Conservation (phyloP, 2,888 invertebrate genomes). For the Callosobruchus maculatus region DNA sequence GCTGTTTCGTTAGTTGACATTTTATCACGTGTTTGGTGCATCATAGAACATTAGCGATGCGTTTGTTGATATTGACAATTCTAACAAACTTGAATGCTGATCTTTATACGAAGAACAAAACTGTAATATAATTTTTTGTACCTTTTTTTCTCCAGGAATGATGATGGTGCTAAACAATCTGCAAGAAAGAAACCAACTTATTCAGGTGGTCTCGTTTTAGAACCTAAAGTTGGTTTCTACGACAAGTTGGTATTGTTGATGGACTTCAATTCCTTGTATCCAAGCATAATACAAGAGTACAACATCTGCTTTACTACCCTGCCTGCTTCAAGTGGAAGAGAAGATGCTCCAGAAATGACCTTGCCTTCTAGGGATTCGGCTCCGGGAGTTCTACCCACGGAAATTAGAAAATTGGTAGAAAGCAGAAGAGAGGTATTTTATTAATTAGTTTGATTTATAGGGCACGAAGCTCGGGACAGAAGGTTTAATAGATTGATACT, state of each 20-base stretch:
- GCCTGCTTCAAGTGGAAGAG: slow-evolving; percentile 11
- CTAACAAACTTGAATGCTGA: too few species aligned
- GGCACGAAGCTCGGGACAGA: too few species aligned
- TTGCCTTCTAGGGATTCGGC: slow-evolving; percentile 50
- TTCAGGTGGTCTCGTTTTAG: slow-evolving; percentile 79
- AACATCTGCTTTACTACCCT: slow-evolving; percentile 97
- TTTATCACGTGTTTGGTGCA: too few species aligned
- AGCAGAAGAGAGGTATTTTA: slow-evolving; percentile 62
- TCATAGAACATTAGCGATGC: too few species aligned
- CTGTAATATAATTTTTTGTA: slow-evolving; percentile 5
- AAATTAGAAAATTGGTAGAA: slow-evolving; percentile 93
- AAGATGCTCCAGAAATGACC: slow-evolving; percentile 27
- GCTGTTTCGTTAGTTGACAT: too few species aligned
- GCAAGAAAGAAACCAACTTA: slow-evolving; percentile 79
- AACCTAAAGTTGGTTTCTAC: slow-evolving; percentile 97
- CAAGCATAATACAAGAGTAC: slow-evolving; percentile 98
- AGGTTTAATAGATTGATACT: too few species aligned
- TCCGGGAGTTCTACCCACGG: slow-evolving; percentile 86
- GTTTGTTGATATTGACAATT: too few species aligned
- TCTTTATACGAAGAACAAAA: too few species aligned
- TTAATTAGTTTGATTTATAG: too few species aligned
- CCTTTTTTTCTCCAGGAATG: not conserved
- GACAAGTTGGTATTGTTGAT: slow-evolving; percentile 91
- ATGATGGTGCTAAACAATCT: slow-evolving; percentile 32
- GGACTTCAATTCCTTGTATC: slow-evolving; percentile 99